Evolutionary conservation across 2,888 invertebrate genomes (phyloP), one percentile per base, ranked within the genome.

Genomic region (Glyphotaelius pellucidus): DNA sequence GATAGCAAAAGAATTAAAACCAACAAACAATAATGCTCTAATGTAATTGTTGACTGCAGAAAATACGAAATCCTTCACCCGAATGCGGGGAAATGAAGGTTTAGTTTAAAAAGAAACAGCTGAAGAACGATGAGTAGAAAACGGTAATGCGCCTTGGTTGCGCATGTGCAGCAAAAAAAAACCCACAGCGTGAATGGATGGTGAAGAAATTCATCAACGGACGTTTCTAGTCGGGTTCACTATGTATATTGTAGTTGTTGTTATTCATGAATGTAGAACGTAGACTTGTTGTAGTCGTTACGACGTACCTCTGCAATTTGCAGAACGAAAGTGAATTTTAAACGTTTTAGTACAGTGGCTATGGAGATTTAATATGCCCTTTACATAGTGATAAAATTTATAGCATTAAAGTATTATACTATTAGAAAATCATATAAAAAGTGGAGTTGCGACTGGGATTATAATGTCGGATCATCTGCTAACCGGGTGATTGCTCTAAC

Each of bases 221-320:
- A 67, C 67, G 25, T 67, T 67, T 67, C 25, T 25, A n/a, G 67
- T 9, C n/a, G 67, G 25, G 67, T 25, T 67, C 25, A n/a, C 25
- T 25, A 9, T 1, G 67, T 67, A 25, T 67, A n/a, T 67, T 67
- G 67, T 25, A 67, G 5, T 67, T 67, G 67, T n/a, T 67, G 90
- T 35, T 14, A 80, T 80, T 80, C 83, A 31, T 81, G 31, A 81
- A 81, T 81, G n/a, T n/a, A n/a, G n/a, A n/a, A n/a, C n/a, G n/a
- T n/a, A n/a, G n/a, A n/a, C n/a, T n/a, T n/a, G 81, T 32, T 81
- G 81, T 32, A 81, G 31, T 25, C 83, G 90, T 38, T 80, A 80
- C 81, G 90, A 67, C 19, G 80, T 19, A 38, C 15, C 35, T 32
- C 7, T 83, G 83, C 83, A 83, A 83, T 83, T 38, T 83, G 83